These are phyloP conservation scores for Noctua fimbriata DNA, from an alignment of 2,888 invertebrate genomes.

Conservation along the genomic window DNA sequence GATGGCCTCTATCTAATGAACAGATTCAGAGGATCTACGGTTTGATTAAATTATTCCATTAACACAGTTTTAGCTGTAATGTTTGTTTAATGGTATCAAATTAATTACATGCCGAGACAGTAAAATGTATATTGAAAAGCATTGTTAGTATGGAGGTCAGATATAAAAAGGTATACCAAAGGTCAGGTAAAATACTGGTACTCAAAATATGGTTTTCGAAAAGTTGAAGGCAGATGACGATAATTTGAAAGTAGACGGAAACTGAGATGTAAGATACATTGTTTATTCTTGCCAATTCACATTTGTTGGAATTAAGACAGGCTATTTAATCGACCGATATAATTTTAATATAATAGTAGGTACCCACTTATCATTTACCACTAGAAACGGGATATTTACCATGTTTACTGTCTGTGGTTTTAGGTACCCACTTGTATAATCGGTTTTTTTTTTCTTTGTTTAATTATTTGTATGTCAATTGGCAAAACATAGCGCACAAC, in stretches of 20 bases:
- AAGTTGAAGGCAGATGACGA: neutral
- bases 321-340: neutral
- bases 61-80: constrained; percentile 36
- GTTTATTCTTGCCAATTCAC: neutral
- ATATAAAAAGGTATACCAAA: neutral
- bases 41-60: constrained; percentile 58
- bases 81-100: constrained; percentile 3
- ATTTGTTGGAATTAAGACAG: neutral
- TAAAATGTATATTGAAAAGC: neutral
- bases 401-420: no score
- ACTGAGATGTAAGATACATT: neutral
- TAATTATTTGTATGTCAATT: no score
- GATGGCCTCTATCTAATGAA: constrained; percentile 38
- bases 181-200: neutral
- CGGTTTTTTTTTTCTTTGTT: no score
- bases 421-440: no score
- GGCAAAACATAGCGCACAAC: no score
- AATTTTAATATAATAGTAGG: no score
- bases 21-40: constrained; percentile 43
- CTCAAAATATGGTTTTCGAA: neutral
- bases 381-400: no score
- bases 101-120: neutral
- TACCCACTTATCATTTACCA: no score
- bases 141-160: neutral
- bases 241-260: neutral